phyloP scores from a whole-genome alignment of 2,797 vertebrate species.

The Eospalax fontanierii region DNA sequence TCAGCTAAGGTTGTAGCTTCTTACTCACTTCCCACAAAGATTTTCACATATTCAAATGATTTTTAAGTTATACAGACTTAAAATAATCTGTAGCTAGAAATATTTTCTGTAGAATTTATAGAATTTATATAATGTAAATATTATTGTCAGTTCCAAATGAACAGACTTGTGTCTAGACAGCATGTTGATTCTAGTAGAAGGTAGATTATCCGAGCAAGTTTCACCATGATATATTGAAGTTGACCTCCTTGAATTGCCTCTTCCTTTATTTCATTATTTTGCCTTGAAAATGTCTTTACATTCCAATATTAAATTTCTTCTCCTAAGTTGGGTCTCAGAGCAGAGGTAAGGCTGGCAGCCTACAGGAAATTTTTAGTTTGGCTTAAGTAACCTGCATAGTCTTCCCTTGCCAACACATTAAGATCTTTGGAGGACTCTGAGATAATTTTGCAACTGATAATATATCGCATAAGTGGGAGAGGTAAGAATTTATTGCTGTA shows the following conservation, averaged over 20 bases:
- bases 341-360: background rate
- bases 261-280: background rate
- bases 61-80: conserved; percentile 11
- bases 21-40: no score
- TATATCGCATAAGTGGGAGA: background rate
- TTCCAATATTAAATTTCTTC: background rate
- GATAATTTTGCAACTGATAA: background rate
- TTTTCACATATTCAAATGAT: background rate
- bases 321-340: background rate
- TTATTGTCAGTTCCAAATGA: background rate
- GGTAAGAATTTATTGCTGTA: background rate
- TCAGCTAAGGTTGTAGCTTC: no score
- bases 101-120: background rate
- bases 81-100: background rate
- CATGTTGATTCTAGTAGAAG: background rate
- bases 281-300: background rate
- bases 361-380: background rate
- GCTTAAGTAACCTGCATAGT: background rate
- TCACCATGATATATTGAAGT: background rate
- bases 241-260: background rate
- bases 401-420: background rate
- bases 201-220: background rate
- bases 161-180: background rate
- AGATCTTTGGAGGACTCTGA: background rate
- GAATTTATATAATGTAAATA: background rate